phyloP scores from a whole-genome alignment of 2,888 invertebrate species.

The Trilocha varians region DNA sequence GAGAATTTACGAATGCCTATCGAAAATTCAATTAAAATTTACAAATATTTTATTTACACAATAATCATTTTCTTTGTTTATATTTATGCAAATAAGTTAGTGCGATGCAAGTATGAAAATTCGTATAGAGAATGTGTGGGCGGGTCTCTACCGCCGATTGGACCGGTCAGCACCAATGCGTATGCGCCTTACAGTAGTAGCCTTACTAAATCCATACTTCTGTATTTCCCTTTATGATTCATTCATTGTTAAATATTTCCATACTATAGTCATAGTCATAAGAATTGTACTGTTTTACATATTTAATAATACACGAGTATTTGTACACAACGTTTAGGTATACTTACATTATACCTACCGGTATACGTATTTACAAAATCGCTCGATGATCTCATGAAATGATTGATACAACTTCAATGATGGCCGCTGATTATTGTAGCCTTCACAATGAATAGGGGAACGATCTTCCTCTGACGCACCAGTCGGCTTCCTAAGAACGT shows the following conservation, averaged over 20 bases:
- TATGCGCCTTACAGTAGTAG: constrained; percentile 60
- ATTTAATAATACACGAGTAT: background rate
- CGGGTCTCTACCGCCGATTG: constrained; percentile 58
- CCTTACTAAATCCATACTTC: background rate
- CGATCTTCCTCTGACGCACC: constrained; percentile 28
- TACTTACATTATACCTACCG: no score
- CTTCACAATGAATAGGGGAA: background rate
- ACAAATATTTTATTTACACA: no score
- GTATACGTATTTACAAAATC: background rate
- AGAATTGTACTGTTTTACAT: background rate
- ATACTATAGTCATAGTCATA: background rate
- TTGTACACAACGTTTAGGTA: background rate
- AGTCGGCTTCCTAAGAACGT: constrained; percentile 65
- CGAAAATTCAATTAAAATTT: no score
- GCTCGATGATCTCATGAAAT: background rate
- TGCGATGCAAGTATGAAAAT: constrained; percentile 10
- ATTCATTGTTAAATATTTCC: background rate
- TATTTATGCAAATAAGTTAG: no score
- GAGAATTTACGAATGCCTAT: no score
- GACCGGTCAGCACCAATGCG: constrained; percentile 63
- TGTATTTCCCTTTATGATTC: background rate
- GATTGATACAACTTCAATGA: background rate
- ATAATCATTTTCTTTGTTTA: no score
- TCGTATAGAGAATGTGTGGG: constrained; percentile 32
- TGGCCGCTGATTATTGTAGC: background rate